Conservation (phyloP, 1,140 invertebrate genomes). For the Eurosta solidaginis region DNA sequence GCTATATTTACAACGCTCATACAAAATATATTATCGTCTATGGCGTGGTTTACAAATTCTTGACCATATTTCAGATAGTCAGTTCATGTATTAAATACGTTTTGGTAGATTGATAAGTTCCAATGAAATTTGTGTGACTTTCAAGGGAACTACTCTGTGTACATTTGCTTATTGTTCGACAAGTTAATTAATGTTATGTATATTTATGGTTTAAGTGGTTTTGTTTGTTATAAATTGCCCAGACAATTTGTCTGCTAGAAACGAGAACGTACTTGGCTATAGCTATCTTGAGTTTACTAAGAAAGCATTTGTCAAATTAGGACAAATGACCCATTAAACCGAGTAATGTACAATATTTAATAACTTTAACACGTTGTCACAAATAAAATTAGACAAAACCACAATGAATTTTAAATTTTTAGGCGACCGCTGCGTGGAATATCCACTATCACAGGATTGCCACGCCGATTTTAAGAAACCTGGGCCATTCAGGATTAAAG, state of each 20-base stretch:
- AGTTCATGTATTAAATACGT: not conserved
- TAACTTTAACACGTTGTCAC: too few relatives aligned
- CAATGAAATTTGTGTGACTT: not conserved
- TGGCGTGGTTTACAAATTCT: not conserved
- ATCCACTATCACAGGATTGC: too few relatives aligned
- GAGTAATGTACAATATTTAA: too few relatives aligned
- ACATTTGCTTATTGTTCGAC: not conserved
- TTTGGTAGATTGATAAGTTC: not conserved
- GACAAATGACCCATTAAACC: too few relatives aligned
- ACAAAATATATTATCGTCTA: too few relatives aligned
- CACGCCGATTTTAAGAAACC: too few relatives aligned
- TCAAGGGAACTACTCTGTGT: not conserved
- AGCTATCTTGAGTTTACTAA: not conserved
- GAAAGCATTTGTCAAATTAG: too few relatives aligned
- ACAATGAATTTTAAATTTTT: too few relatives aligned
- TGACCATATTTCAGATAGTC: not conserved
- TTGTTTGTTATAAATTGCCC: not conserved
- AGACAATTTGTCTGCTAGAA: slow-evolving; percentile 7
- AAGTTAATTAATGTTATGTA: not conserved
- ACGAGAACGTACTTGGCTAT: not conserved
- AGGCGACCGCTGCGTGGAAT: too few relatives aligned
- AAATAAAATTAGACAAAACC: too few relatives aligned
- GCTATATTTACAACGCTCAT: too few relatives aligned
- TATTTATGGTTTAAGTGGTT: not conserved
- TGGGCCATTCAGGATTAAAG: too few relatives aligned